These are phyloP conservation scores for Automeris io DNA, from an alignment of 2,888 invertebrate genomes.

Conservation along the genomic window DNA sequence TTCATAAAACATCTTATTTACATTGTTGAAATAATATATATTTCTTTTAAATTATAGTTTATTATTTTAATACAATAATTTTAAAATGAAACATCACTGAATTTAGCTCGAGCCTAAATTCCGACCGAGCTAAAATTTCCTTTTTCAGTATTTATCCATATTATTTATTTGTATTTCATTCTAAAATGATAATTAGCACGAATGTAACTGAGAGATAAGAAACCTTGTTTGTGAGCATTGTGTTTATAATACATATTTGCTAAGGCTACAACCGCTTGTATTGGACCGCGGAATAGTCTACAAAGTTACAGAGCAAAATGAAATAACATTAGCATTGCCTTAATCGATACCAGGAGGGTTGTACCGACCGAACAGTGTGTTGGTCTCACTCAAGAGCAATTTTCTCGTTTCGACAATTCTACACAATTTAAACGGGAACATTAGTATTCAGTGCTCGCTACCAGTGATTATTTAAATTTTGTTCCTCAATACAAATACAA, in stretches of 20 bases:
- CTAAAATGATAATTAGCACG: constrained; percentile 31
- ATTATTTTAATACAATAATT: too few species aligned
- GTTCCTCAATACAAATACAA: constrained; percentile 49
- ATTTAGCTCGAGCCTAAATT: background rate
- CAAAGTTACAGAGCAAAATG: constrained; percentile 54
- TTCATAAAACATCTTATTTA: too few species aligned
- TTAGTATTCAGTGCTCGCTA: constrained; percentile 48
- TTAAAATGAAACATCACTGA: background rate
- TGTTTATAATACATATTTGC: constrained; percentile 36
- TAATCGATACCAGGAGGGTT: constrained; percentile 63
- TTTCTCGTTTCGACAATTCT: constrained; percentile 57
- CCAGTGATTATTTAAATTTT: constrained; percentile 59
- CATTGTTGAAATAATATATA: too few species aligned
- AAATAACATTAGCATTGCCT: constrained; percentile 60
- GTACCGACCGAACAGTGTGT: constrained; percentile 31
- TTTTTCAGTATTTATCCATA: background rate
- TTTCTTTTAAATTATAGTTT: too few species aligned
- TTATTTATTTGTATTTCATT: background rate
- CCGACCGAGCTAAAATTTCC: background rate
- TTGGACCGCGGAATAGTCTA: constrained; percentile 40
- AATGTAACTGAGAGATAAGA: constrained; percentile 43
- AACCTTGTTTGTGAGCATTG: constrained; percentile 38
- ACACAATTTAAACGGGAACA: constrained; percentile 57
- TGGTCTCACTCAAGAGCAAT: constrained; percentile 41
- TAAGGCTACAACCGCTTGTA: constrained; percentile 35